A percentile compares a stretch with the other conserved stretches of the same genome.
phyloP scores from a whole-genome alignment of 2,797 vertebrate genomes.

The Nannoperca australis region DNA sequence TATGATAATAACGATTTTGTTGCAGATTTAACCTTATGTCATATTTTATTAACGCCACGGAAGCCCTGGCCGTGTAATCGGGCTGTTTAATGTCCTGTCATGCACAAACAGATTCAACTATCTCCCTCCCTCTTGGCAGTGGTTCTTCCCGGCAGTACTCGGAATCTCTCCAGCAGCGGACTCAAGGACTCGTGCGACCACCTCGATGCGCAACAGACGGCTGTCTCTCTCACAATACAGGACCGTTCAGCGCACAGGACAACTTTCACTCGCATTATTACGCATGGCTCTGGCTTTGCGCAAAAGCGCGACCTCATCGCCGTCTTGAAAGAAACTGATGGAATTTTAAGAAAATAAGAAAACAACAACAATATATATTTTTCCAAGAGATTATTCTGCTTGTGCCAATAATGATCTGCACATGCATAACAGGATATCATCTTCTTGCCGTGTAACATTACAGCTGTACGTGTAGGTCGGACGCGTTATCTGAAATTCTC shows the following conservation, averaged over 20 bases:
- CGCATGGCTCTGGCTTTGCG: conserved; percentile 65
- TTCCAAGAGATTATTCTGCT: conserved; percentile 9
- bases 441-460: conserved; percentile 46
- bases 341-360: conserved; percentile 50
- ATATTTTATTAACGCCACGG: conserved; percentile 22
- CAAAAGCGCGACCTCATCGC: conserved; percentile 35
- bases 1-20: neutral
- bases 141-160: conserved; percentile 54
- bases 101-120: conserved; percentile 19
- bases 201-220: conserved; percentile 56
- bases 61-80: conserved; percentile 15
- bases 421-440: conserved; percentile 47
- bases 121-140: conserved; percentile 28
- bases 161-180: conserved; percentile 63
- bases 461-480: conserved; percentile 53
- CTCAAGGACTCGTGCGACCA: conserved; percentile 51
- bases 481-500: conserved; percentile 44
- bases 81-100: conserved; percentile 38
- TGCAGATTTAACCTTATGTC: conserved; percentile 24
- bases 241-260: conserved; percentile 48
- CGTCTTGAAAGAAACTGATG: conserved; percentile 41
- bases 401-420: conserved; percentile 53
- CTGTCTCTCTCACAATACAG: conserved; percentile 9
- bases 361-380: conserved; percentile 11
- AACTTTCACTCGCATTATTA: conserved; percentile 64